Evolutionary conservation across 2,113 vertebrate species (phyloP), one percentile per base, ranked within the genome.

Genomic region (Lophochroa leadbeateri): DNA sequence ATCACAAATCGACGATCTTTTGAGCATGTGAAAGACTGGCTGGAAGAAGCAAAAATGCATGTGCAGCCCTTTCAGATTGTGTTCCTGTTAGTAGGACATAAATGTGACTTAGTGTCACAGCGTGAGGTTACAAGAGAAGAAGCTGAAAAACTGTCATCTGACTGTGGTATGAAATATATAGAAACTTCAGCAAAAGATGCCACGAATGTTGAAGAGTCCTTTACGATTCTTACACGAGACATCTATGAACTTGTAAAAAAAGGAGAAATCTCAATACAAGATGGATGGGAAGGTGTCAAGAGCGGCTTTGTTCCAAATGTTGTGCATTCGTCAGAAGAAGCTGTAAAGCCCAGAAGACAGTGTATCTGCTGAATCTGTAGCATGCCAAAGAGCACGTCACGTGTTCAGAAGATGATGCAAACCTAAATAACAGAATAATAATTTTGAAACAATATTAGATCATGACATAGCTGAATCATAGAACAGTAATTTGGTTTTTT

Each of bases 241-340:
- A 98, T 98, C 91, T 98, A 98, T 37, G 98, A 98, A 92, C 98
- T 98, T 69, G 98, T 98, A 3, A 98, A 98, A 92, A 98, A 97
- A 82, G 98, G 98, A 86, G 98, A 98, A 47, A 98, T 98, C 92
- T 97, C 96, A 61, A 98, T 98, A 94, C 98, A 98, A 67, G 98
- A 98, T 93, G 98, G 98, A 80, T 98, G 98, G 98, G 98, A 98
- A 97, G 98, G 98, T 75, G 98, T 98, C 67, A 98, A 98, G 94
- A 98, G 98, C 1, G 98, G 98, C 61, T 98, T 98, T 81, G 98
- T 98, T 94, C 98, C 98, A 52, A 98, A 98, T 47, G 98, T 98
- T 63, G 98, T 98, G 21, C 98, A 98, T 97, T 98, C 98, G 5
- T 98, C 98, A 39, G 98, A 98, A 88, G 98, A 98, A 89, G 98